Base-by-base conservation (phyloP, 2,888 invertebrate species). In the Drosophila sordidapex region DNA sequence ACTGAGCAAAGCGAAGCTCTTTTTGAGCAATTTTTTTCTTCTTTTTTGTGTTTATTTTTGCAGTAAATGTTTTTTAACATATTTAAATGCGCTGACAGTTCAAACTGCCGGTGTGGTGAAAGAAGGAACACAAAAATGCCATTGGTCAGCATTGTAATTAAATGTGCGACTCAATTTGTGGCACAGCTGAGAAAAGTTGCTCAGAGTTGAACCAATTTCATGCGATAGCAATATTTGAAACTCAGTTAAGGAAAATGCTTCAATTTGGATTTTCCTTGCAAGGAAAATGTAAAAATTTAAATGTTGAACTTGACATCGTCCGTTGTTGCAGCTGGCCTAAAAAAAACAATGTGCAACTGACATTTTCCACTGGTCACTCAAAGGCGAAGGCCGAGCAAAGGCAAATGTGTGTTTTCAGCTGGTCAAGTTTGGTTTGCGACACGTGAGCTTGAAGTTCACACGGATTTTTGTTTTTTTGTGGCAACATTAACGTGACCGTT, bases 81-180 rank as follows among this genome's bases (percentile, higher is more conserved):
- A 59, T 63, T 64, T 63, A 43, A 48, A 51, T 29, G 43, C 36
- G 81, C 74, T 80, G 77, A 77, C 69, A 70, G 59, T 60, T 70
- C 82, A 72, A 78, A 65, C 72, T 81, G 74, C 48, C 65, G 29
- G 6, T 27, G 27, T 29, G 43, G 48, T 6, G 5, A 35, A 33
- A 1, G 56, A 13, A 33, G 35, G 27, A 21, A 29, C 27, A 13
- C 10, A 58, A 60, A 65, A 66, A 58, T 54, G 36, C 49, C 70
- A 66, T 43, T 46, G 58, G 62, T 49, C 53, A 67, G 77, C 70
- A 69, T 51, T 69, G 70, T 67, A 82, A 81, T 82, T 78, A 86
- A 83, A 86, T 75, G 74, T 74, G 67, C 73, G 58, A 56, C 62
- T 61, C 57, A 64, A 73, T 83, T 82, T 83, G 52, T 72, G 80